Base-by-base conservation (phyloP, 2,888 invertebrate genomes). In the Xestia sexstrigata region DNA sequence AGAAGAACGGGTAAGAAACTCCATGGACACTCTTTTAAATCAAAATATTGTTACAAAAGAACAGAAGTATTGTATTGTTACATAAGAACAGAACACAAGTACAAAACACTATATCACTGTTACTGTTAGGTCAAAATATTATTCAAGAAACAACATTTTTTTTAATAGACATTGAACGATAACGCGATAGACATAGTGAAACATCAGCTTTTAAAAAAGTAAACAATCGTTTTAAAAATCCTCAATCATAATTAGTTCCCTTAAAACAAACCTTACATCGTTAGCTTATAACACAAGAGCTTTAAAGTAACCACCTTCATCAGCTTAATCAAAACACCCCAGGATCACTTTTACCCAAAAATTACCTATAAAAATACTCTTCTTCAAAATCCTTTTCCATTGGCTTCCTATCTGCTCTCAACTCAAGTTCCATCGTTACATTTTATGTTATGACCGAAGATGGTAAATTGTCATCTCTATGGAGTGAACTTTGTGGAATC, bases 401-500 rank as follows among this genome's bases (percentile, higher is more conserved):
- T 76, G 74, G 70, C 73, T 86, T 79, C 86, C 85, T 92, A 91
- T 92, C 92, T 92, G 88, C 89, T 83, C 89, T 87, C 83, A 85
- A 86, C 88, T 84, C 90, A 90, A 90, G 87, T 89, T 87, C 73
- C 42, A 81, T 89, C 95, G 88, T 96, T 91, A 93, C 91, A 91
- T 96, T 96, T 96, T 95, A 96, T 94, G 95, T 93, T 92, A 96
- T 90, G 89, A 90, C 92, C 83, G 76, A 91, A 92, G 93, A 95
- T 93, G 93, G 91, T 89, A 93, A 95, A 95, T 95, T 95, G 95
- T 93, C 95, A 95, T 93, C 92, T 93, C 93, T 88, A 85, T 68
- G 79, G 66, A 70, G 85, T 76, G 13, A 81, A 88, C 72, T 88
- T 84, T 65, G 73, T 68, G 17, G 74, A 81, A 87, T 82, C 42